Evolutionary conservation across 1,140 invertebrate genomes (phyloP).

Genomic region (Halesus radiatus): DNA sequence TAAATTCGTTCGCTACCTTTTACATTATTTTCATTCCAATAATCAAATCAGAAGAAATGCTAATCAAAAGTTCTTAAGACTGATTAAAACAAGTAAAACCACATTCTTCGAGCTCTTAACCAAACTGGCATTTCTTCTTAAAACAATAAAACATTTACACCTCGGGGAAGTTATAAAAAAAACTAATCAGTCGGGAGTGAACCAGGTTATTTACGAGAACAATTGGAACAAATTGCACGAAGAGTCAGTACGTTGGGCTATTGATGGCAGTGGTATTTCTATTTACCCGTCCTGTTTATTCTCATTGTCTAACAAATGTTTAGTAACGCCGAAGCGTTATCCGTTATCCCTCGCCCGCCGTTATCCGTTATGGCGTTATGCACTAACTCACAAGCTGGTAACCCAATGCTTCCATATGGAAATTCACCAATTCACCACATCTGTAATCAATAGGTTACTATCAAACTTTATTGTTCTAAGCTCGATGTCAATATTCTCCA

Average conservation of each 20-base stretch:
- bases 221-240: constrained; percentile 28
- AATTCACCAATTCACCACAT: constrained; percentile 8
- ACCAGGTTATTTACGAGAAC: constrained; percentile 38
- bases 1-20: too few relatives aligned
- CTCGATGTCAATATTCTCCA: too few relatives aligned
- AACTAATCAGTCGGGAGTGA: constrained; percentile 43
- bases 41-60: too few relatives aligned
- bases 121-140: too few relatives aligned
- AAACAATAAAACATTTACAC: constrained; percentile 21
- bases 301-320: constrained; percentile 45
- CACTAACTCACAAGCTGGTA: constrained; percentile 9
- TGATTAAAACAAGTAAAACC: too few relatives aligned
- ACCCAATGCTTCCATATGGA: not conserved
- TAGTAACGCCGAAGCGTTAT: constrained; percentile 38
- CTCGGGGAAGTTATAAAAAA: constrained; percentile 37
- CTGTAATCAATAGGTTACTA: not conserved
- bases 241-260: constrained; percentile 6
- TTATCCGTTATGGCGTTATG: constrained; percentile 44
- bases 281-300: constrained; percentile 41
- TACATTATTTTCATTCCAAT: too few relatives aligned
- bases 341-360: constrained; percentile 14
- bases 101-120: too few relatives aligned
- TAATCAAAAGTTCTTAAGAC: too few relatives aligned
- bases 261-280: constrained; percentile 1
- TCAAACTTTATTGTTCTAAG: too few relatives aligned